A percentile compares a stretch with the other conserved stretches of the same genome.
phyloP scores from a whole-genome alignment of 1,140 invertebrate genomes.

The Probaryconus sp. region DNA sequence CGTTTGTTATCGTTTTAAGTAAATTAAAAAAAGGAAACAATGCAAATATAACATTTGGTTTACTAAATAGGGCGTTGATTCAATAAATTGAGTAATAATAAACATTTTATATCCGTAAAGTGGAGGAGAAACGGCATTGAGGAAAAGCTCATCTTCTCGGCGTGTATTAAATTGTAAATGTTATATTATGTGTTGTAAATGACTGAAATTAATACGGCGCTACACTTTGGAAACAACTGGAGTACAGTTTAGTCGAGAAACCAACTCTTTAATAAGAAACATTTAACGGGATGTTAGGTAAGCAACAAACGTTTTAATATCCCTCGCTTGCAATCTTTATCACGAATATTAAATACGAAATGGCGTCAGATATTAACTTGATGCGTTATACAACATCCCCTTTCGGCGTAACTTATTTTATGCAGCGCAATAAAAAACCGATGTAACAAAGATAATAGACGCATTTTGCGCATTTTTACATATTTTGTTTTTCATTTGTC shows the following conservation, averaged over 20 bases:
- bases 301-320: conserved; percentile 44
- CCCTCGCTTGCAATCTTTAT: conserved; percentile 39
- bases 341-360: conserved; percentile 38
- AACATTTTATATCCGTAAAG: no score
- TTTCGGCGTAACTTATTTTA: conserved; percentile 36
- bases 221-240: conserved; percentile 10
- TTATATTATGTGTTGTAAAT: conserved; percentile 24
- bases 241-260: conserved; percentile 3
- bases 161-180: neutral
- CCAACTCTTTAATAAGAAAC: conserved; percentile 31
- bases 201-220: conserved; percentile 10
- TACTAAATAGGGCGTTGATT: no score
- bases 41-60: no score
- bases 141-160: no score
- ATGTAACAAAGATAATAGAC: conserved; percentile 37
- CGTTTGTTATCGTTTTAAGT: no score
- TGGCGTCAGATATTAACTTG: conserved; percentile 45
- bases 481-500: conserved; percentile 29
- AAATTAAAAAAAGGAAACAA: no score
- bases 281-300: conserved; percentile 39
- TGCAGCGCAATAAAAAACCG: conserved; percentile 27
- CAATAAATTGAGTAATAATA: no score
- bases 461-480: conserved; percentile 30
- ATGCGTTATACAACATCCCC: conserved; percentile 36
- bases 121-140: no score